These are phyloP conservation scores for Diprion similis DNA, from an alignment of 1,140 invertebrate genomes.

Conservation along the genomic window DNA sequence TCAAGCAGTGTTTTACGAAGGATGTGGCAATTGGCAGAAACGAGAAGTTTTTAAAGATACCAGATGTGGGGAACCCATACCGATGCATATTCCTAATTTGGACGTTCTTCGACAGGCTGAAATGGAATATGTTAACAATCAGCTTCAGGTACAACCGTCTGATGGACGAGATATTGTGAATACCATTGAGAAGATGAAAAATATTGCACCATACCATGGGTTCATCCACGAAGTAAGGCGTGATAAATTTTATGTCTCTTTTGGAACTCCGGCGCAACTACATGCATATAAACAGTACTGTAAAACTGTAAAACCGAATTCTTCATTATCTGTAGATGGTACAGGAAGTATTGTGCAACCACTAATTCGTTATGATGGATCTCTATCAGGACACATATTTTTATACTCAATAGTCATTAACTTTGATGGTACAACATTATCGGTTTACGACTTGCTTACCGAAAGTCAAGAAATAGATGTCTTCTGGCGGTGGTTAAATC, in stretches of 20 bases:
- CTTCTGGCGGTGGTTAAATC: conserved; percentile 5
- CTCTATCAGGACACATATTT: conserved; percentile 20
- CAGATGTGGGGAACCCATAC: conserved; percentile 6
- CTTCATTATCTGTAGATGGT: conserved; percentile 18
- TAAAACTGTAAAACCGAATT: neutral
- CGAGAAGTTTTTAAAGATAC: neutral
- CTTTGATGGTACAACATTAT: conserved; percentile 8
- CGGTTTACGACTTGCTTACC: conserved; percentile 8
- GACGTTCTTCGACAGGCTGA: conserved; percentile 16
- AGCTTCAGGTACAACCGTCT: neutral
- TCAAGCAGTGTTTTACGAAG: conserved; percentile 8
- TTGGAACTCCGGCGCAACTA: conserved; percentile 11
- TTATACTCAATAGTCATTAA: conserved; percentile 9
- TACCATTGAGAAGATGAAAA: neutral
- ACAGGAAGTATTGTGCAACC: conserved; percentile 17
- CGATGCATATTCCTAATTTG: neutral
- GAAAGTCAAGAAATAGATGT: conserved; percentile 6
- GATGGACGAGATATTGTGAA: neutral
- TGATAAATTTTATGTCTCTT: conserved; percentile 17
- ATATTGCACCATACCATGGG: neutral
- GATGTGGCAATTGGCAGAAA: conserved; percentile 8
- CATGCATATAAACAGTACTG: conserved; percentile 20
- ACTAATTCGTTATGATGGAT: conserved; percentile 10
- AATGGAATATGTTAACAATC: conserved; percentile 6
- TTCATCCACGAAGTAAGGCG: conserved; percentile 4